phyloP scores from a whole-genome alignment of 2,888 invertebrate genomes.

The Strigamia maritima region DNA sequence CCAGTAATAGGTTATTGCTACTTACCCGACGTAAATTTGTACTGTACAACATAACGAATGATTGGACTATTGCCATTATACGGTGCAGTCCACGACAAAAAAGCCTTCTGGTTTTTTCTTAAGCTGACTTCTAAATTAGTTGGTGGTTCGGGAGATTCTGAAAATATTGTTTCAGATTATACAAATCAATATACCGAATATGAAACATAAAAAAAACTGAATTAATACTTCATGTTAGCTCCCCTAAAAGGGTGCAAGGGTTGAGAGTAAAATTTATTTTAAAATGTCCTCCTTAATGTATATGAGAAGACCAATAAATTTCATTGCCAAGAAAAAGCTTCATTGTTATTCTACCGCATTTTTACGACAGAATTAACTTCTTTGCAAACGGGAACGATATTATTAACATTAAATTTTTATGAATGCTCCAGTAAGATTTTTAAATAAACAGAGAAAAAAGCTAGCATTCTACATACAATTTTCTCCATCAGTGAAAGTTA shows the following conservation, averaged over 20 bases:
- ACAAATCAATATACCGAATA: neutral
- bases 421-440: conserved; percentile 1
- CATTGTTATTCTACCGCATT: conserved; percentile 30
- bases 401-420: conserved; percentile 32
- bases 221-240: neutral
- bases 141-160: conserved; percentile 83
- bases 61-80: conserved; percentile 89
- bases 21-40: conserved; percentile 64
- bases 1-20: neutral
- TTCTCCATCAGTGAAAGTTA: neutral
- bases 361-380: conserved; percentile 32
- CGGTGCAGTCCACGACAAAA: conserved; percentile 86
- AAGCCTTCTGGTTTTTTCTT: conserved; percentile 65
- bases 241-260: neutral
- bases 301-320: neutral
- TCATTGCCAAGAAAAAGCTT: conserved; percentile 31
- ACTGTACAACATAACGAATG: conserved; percentile 83
- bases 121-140: conserved; percentile 38
- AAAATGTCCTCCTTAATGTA: conserved; percentile 15
- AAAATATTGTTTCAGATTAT: neutral
- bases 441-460: conserved; percentile 18
- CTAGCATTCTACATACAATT: neutral
- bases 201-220: neutral
- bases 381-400: conserved; percentile 22
- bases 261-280: conserved; percentile 1